Evolutionary conservation across 2,888 invertebrate species (phyloP).

Genomic region (Morinoia aosen): DNA sequence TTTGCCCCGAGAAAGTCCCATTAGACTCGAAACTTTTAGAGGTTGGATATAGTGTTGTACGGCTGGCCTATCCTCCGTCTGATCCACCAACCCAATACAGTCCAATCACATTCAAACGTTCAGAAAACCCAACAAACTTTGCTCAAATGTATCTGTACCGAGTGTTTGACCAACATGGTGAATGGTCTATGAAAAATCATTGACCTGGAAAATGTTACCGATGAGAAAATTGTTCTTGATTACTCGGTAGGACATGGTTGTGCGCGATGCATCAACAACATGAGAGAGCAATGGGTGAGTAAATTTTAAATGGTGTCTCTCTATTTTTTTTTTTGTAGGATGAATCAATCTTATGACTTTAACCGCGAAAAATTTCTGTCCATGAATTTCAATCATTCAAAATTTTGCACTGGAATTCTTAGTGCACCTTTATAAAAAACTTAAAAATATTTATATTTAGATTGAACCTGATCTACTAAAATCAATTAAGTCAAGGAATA

Average conservation of each 20-base stretch:
- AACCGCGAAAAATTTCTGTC: background rate
- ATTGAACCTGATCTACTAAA: no score
- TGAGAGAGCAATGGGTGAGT: background rate
- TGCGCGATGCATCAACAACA: background rate
- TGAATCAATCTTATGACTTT: background rate
- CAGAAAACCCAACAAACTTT: background rate
- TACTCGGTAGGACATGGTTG: background rate
- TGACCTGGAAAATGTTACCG: background rate
- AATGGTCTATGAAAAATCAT: background rate
- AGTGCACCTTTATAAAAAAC: background rate
- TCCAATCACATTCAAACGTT: background rate
- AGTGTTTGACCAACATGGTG: background rate
- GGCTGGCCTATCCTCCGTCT: background rate
- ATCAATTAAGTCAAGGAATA: no score
- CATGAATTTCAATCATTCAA: background rate
- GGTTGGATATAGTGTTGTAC: background rate
- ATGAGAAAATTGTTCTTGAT: background rate
- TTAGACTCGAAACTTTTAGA: background rate
- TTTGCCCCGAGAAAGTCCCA: conserved; percentile 16
- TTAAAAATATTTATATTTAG: background rate
- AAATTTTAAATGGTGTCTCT: background rate
- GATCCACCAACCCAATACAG: background rate
- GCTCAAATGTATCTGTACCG: background rate
- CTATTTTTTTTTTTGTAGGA: background rate
- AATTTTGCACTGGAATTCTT: background rate